Evolutionary conservation across 2,888 invertebrate species (phyloP).

Genomic region (Idaea straminata): DNA sequence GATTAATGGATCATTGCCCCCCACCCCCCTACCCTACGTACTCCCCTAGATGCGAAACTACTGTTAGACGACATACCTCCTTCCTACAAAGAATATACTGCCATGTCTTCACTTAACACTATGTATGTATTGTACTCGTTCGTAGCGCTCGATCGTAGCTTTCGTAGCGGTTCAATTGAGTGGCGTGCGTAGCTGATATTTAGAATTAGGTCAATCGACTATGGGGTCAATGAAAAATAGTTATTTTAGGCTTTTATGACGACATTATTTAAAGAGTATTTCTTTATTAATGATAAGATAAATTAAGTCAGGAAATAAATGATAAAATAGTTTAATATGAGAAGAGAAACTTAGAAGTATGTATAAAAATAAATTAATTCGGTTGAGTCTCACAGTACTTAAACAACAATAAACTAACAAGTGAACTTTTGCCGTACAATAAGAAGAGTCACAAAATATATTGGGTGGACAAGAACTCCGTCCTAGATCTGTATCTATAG

Average conservation of each 20-base stretch:
- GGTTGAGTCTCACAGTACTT: neutral
- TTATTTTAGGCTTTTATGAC: conserved; percentile 29
- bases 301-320: neutral
- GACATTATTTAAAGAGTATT: neutral
- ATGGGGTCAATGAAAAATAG: conserved; percentile 33
- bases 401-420: conserved; percentile 3
- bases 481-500: conserved; percentile 19
- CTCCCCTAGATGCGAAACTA: conserved; percentile 65
- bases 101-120: conserved; percentile 58
- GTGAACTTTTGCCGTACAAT: conserved; percentile 2
- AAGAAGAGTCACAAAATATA: conserved; percentile 14
- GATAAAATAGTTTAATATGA: neutral
- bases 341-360: neutral
- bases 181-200: conserved; percentile 32
- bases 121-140: conserved; percentile 19
- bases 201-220: conserved; percentile 31
- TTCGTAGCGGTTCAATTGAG: conserved; percentile 17
- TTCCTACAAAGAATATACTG: conserved; percentile 64
- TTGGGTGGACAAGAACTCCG: conserved; percentile 11
- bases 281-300: neutral
- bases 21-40: conserved; percentile 56
- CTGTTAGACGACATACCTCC: conserved; percentile 68
- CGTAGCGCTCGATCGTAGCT: conserved; percentile 10
- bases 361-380: neutral
- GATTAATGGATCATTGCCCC: conserved; percentile 92